Evolutionary conservation across 2,888 invertebrate species (phyloP), one percentile per base, ranked within the genome.

Genomic region (Limnephilus rhombicus): DNA sequence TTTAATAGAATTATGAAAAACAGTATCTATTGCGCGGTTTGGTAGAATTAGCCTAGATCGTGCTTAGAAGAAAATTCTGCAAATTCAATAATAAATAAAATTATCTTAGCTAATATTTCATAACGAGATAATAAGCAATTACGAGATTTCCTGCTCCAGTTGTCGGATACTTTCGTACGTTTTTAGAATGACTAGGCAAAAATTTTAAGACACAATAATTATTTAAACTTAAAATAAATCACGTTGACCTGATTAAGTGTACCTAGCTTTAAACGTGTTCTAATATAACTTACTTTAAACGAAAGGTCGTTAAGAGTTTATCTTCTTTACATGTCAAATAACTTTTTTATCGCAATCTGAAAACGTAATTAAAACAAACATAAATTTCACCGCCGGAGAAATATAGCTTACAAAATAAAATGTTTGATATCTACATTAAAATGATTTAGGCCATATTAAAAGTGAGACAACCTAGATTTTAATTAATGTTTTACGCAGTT

Each of bases 191-290:
- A 45, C 41, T 29, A n/a, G 13, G 49, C 45, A n/a, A 45, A 45
- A 41, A 18, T 37, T 45, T 85, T 45, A 86, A 45, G n/a, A 45
- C 49, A 13, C 24, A 83, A 83, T 82, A n/a, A 81, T 83, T 85
- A 90, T 31, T 29, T 49, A 3, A 85, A 83, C 90, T 29, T 31
- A 49, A 80, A 37, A 90, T n/a, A 90, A 83, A 90, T 83, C 83
- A 83, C 24, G 11, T 11, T 34, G 45, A 88, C 68, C 88, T 37
- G 88, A 68, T 88, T 24, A 68, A 49, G 68, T 88, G 34, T 15
- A 12, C 45, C 1, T 45, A 41, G 49, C 15, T 5, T 85, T 11
- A 83, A 34, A 83, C 37, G 34, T 34, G 37, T 83, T 31, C 9
- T 29, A 85, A 45, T 9, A 41, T 12, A 1, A 85, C n/a, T 31